Conservation (phyloP, 2,113 vertebrate species). For the Coptodon rendalli region DNA sequence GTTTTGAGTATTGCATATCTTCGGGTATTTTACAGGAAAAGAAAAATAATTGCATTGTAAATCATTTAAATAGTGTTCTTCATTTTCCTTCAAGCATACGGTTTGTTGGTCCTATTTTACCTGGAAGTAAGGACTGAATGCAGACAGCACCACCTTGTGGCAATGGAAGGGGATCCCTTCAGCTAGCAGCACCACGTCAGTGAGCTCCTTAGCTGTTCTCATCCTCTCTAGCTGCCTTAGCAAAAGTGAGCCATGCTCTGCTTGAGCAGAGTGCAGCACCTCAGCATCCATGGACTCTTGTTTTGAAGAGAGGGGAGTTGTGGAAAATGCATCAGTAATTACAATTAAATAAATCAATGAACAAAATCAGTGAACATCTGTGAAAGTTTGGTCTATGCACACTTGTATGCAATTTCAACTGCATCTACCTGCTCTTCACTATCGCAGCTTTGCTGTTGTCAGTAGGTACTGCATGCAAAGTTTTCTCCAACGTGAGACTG, state of each 20-base stretch:
- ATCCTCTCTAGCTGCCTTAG: slow-evolving; percentile 77
- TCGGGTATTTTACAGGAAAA: neutral
- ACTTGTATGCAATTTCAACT: neutral
- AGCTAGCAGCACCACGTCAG: slow-evolving; percentile 80
- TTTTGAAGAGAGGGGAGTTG: neutral
- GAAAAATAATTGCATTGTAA: neutral
- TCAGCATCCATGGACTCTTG: slow-evolving; percentile 18
- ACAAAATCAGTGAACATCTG: neutral
- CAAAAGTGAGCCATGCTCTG: slow-evolving; percentile 72
- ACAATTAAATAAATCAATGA: neutral
- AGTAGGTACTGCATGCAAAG: neutral
- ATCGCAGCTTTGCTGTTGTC: neutral
- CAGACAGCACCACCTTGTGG: slow-evolving; percentile 84
- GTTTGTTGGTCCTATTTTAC: slow-evolving; percentile 15
- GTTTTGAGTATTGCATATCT: neutral
- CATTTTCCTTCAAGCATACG: neutral
- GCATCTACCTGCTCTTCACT: neutral
- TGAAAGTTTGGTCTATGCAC: neutral
- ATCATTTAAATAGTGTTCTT: neutral
- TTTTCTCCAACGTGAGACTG: neutral
- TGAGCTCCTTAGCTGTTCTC: slow-evolving; percentile 76
- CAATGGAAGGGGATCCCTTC: slow-evolving; percentile 81
- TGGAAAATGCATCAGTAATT: neutral
- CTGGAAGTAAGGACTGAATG: slow-evolving; percentile 88
- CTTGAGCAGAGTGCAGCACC: slow-evolving; percentile 49